Evolutionary conservation across 1,140 invertebrate species (phyloP), one percentile per base, ranked within the genome.

Genomic region (Drosophila pectinifera): DNA sequence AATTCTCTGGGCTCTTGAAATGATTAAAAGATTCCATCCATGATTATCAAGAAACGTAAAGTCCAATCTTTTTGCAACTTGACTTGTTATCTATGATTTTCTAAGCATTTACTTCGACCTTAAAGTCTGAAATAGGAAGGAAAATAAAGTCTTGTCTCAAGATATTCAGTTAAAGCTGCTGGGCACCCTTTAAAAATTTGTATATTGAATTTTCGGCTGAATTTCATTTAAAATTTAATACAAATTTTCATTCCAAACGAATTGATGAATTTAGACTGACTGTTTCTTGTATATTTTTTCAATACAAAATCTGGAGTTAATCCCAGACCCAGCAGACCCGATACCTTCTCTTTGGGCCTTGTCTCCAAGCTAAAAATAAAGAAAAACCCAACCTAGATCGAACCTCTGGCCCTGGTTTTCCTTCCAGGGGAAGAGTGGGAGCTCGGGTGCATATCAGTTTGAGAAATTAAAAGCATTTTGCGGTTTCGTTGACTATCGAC

Each of bases 401-500:
- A 67, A 56, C 41, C 49, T 55, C 63, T 55, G 64, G 63, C 39
- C 41, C 59, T 18, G 20, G 16, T 51, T 51, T 28, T 34, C 20
- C 39, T 45, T 51, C 55, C 13, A 20, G 18, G 24, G 8, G 3
- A 22, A 36, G 49, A 36, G 45, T 26, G 59, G 43, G 56, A 36
- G 64, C 62, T 55, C 24, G 51, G 75, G 59, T 84, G 80, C 80
- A 90, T 88, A 88, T 89, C 84, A 89, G 84, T 89, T 88, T 89
- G 85, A 90, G 80, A 89, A 89, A 89, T 89, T 89, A 89, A 89
- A 89, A 89, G 84, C 84, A 90, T 89, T 89, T 89, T 89, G 84
- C 85, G 85, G 84, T 89, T 89, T 67, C 58, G 58, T 74, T 67
- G 84, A 84, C 85, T 88, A 88, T 88, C 84, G 76, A 46, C 24